A percentile compares a stretch with the other conserved stretches of the same genome.
Evolutionary conservation across 2,797 vertebrate genomes (phyloP).

Genomic region (Vipera latastei): DNA sequence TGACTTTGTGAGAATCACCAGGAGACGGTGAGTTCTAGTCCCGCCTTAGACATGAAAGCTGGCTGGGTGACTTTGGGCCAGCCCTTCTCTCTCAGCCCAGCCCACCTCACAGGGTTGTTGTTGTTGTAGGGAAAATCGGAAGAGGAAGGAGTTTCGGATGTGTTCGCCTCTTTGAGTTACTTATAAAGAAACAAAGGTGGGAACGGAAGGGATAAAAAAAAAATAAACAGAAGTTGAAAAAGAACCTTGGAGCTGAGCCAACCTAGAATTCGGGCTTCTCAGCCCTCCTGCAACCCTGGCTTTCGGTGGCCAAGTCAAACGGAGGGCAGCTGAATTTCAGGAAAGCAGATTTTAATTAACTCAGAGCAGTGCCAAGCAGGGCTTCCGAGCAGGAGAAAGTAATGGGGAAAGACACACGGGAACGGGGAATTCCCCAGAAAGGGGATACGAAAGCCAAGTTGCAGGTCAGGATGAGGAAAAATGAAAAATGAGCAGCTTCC

Average conservation of each 20-base stretch:
- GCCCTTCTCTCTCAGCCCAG: neutral
- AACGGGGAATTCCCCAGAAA: neutral
- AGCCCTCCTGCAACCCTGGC: neutral
- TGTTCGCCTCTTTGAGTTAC: too few relatives aligned
- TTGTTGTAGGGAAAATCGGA: neutral
- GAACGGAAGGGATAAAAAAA: too few relatives aligned
- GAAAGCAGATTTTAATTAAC: neutral
- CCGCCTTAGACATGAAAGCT: too few relatives aligned
- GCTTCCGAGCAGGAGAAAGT: neutral
- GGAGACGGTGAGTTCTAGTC: too few relatives aligned
- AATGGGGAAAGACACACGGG: neutral
- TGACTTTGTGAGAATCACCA: neutral
- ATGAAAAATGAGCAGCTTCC: neutral
- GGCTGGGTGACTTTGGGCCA: neutral
- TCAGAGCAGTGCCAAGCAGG: neutral
- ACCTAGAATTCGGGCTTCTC: too few relatives aligned
- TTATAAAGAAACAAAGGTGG: too few relatives aligned
- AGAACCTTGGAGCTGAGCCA: neutral
- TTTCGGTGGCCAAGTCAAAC: too few relatives aligned
- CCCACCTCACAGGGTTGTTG: neutral
- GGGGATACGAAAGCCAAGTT: neutral
- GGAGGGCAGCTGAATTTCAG: neutral
- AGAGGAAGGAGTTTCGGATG: neutral
- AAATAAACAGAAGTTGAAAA: too few relatives aligned
- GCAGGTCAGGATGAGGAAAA: neutral